Conservation (phyloP, 2,888 invertebrate genomes). For the Hipparchia sbordonii region DNA sequence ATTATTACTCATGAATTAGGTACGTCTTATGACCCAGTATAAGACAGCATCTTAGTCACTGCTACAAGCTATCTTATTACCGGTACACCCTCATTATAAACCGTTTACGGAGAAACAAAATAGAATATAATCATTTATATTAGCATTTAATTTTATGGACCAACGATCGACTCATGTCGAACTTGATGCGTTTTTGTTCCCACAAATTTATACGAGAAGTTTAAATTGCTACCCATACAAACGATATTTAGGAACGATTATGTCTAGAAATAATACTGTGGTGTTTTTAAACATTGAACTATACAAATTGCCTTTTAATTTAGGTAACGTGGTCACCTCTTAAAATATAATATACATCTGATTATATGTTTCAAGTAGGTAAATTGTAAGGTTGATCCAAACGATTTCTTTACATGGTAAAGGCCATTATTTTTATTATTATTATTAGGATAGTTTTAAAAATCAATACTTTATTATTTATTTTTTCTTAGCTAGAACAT, state of each 20-base stretch:
- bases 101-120: slow-evolving; percentile 73
- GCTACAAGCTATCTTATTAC: slow-evolving; percentile 69
- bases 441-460: not conserved
- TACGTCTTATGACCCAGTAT: slow-evolving; percentile 9
- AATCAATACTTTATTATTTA: not conserved
- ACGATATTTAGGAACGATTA: slow-evolving; percentile 43
- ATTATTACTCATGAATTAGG: not conserved
- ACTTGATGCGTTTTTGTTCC: slow-evolving; percentile 46
- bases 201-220: slow-evolving; percentile 39
- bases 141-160: slow-evolving; percentile 81
- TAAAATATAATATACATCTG: slow-evolving; percentile 7
- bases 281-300: slow-evolving; percentile 34
- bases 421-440: not conserved
- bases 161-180: slow-evolving; percentile 60
- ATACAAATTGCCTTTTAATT: slow-evolving; percentile 40
- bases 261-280: slow-evolving; percentile 33
- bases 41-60: slow-evolving; percentile 24
- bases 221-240: slow-evolving; percentile 42
- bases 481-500: too few species aligned
- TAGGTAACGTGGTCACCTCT: slow-evolving; percentile 21
- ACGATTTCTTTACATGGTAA: not conserved
- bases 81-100: slow-evolving; percentile 53
- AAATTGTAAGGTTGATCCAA: not conserved
- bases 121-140: slow-evolving; percentile 74
- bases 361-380: slow-evolving; percentile 13